Conservation (phyloP, 2,113 vertebrate genomes). For the Zosterops japonicus region DNA sequence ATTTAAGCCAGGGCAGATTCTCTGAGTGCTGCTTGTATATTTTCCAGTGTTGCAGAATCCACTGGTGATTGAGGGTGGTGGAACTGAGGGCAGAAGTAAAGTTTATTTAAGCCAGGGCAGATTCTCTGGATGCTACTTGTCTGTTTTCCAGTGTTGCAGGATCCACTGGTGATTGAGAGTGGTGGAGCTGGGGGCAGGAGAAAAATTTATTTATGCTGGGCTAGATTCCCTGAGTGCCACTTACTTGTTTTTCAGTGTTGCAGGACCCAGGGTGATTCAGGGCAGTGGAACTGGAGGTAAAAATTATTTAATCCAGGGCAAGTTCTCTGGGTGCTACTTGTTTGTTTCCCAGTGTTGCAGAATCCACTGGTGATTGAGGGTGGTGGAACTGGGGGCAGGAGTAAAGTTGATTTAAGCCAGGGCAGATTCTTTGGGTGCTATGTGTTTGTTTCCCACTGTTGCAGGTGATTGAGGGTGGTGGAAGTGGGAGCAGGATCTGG, state of each 20-base stretch:
- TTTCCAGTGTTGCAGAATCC: no score
- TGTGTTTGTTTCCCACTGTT: background rate
- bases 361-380: background rate
- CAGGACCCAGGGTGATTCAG: background rate
- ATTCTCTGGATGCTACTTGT: background rate
- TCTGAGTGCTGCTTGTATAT: no score
- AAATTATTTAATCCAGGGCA: background rate
- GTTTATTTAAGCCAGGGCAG: background rate
- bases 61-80: fast-evolving
- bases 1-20: background rate
- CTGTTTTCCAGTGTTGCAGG: no score
- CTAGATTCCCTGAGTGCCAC: background rate
- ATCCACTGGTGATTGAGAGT: no score
- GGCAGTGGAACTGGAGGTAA: background rate
- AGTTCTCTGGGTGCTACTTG: background rate
- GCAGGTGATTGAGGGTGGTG: background rate
- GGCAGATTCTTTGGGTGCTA: background rate
- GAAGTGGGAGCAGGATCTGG: background rate
- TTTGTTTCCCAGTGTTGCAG: background rate
- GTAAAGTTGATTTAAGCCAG: background rate
- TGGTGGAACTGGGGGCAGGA: background rate
- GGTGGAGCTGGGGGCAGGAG: no score
- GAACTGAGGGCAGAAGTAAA: background rate
- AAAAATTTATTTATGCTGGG: no score
- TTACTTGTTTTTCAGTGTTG: background rate